phyloP scores from a whole-genome alignment of 2,888 invertebrate species.

The Abrostola triplasia region DNA sequence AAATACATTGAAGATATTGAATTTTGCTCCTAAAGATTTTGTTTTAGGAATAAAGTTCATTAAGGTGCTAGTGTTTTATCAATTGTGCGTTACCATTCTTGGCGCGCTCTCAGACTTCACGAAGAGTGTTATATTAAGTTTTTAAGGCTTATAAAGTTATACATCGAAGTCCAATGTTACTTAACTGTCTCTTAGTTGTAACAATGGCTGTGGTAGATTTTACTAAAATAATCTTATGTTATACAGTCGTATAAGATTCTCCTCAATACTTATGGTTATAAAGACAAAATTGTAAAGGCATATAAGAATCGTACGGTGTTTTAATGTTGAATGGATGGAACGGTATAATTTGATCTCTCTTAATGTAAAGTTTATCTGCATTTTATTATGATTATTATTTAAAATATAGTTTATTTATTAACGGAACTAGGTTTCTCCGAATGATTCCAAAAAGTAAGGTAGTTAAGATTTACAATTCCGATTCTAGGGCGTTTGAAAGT shows the following conservation, averaged over 20 bases:
- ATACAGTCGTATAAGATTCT: constrained; percentile 25
- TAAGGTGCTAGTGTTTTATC: constrained; percentile 1
- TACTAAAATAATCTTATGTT: constrained; percentile 25
- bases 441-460: constrained; percentile 60
- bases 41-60: neutral
- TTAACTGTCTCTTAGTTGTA: constrained; percentile 62
- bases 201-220: constrained; percentile 69
- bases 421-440: constrained; percentile 53
- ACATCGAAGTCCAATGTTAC: constrained; percentile 68
- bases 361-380: constrained; percentile 57
- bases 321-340: constrained; percentile 42
- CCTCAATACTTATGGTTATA: constrained; percentile 27
- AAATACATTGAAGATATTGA: no score
- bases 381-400: constrained; percentile 59
- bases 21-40: neutral
- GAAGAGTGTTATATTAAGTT: constrained; percentile 22
- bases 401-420: constrained; percentile 59
- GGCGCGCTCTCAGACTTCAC: constrained; percentile 4
- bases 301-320: constrained; percentile 20
- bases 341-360: constrained; percentile 64
- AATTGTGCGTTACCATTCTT: neutral
- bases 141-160: constrained; percentile 28
- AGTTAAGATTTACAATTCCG: constrained; percentile 47
- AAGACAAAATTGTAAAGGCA: constrained; percentile 42
- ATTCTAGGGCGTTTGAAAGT: constrained; percentile 25